A percentile compares a stretch with the other conserved stretches of the same genome.
These are phyloP conservation scores for Holotrichia oblita DNA, from an alignment of 1,140 invertebrate genomes.

Conservation along the genomic window DNA sequence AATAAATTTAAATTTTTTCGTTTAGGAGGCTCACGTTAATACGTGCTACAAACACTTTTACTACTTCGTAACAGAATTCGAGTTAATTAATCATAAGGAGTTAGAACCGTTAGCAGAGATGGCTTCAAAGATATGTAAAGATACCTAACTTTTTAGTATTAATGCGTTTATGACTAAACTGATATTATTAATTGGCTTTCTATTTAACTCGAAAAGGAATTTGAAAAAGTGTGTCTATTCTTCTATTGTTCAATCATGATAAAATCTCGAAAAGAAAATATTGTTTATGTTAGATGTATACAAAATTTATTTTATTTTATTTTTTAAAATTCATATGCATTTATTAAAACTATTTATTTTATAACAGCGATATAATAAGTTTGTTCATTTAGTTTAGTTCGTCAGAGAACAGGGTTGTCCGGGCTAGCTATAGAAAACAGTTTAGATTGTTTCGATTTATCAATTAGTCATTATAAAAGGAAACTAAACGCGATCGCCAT, in stretches of 20 bases:
- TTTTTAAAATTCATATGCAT: not conserved
- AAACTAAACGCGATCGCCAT: no score
- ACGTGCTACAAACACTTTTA: conserved; percentile 98
- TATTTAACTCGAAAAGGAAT: not conserved
- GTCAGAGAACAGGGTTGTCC: not conserved
- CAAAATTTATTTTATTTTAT: not conserved
- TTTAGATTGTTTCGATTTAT: no score
- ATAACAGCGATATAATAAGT: not conserved
- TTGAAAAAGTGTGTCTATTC: not conserved
- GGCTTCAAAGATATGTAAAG: conserved; percentile 75
- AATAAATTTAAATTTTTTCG: not conserved
- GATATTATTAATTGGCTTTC: conserved; percentile 4
- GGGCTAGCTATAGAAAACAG: no score
- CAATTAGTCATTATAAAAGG: no score
- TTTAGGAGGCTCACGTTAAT: conserved; percentile 93
- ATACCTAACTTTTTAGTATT: conserved; percentile 46
- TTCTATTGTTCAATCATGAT: not conserved
- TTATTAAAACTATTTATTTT: not conserved
- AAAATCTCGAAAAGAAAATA: not conserved
- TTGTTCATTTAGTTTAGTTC: not conserved
- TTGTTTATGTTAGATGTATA: not conserved
- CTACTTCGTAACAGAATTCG: conserved; percentile 92
- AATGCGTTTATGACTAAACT: not conserved
- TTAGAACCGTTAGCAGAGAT: conserved; percentile 86
- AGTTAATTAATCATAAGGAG: conserved; percentile 86